phyloP scores from a whole-genome alignment of 2,888 invertebrate species.

The Aproaerema taeniolella region DNA sequence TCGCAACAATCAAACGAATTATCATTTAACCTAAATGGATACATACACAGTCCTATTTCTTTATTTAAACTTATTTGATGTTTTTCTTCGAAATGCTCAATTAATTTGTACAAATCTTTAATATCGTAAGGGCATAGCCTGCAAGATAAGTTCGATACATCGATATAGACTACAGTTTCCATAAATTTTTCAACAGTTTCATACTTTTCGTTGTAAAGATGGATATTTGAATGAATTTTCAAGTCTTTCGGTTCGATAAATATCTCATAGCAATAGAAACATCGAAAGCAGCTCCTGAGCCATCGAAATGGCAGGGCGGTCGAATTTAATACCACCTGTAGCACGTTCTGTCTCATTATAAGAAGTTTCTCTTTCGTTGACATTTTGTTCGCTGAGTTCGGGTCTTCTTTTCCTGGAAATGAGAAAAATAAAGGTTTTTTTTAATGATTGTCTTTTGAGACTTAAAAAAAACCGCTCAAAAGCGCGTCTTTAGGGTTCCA shows the following conservation, averaged over 20 bases:
- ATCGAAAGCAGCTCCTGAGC: conserved; percentile 33
- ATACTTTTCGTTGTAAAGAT: conserved; percentile 25
- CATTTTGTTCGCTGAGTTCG: too few relatives aligned
- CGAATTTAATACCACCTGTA: conserved; percentile 31
- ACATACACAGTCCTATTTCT: conserved; percentile 20
- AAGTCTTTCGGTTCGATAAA: conserved; percentile 29
- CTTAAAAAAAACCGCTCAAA: too few relatives aligned
- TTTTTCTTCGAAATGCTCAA: conserved; percentile 30
- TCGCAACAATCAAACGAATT: conserved; percentile 29
- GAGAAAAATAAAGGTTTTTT: too few relatives aligned
- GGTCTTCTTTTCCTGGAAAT: too few relatives aligned
- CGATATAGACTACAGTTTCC: conserved; percentile 32
- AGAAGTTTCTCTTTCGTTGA: too few relatives aligned
- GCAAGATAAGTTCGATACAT: conserved; percentile 32
- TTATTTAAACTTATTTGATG: conserved; percentile 30
- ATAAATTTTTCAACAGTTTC: conserved; percentile 29
- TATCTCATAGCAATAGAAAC: conserved; percentile 39
- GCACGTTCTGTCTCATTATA: conserved; percentile 32
- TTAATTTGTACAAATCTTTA: conserved; percentile 25
- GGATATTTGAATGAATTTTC: conserved; percentile 29
- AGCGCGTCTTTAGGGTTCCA: too few relatives aligned
- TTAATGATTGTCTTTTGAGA: too few relatives aligned
- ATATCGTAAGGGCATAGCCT: conserved; percentile 26
- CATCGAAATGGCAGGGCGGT: conserved; percentile 38
- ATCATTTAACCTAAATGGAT: conserved; percentile 30